phyloP scores from a whole-genome alignment of 1,140 invertebrate species.

The Diachasmimorpha longicaudata region DNA sequence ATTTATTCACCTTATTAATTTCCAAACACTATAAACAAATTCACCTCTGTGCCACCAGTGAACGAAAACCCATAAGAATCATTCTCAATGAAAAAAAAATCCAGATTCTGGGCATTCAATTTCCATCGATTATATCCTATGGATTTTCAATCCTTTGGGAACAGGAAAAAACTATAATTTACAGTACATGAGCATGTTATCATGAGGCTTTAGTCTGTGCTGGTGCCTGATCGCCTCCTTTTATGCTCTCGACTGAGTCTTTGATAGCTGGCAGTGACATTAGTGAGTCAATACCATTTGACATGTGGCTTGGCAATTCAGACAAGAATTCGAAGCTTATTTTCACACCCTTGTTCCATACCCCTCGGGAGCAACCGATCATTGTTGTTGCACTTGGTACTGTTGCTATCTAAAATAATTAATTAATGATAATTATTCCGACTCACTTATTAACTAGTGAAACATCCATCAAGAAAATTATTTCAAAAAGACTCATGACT shows the following conservation, averaged over 20 bases:
- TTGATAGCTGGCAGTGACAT: conserved; percentile 12
- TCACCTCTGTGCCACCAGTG: too few species aligned
- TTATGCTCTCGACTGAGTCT: not conserved
- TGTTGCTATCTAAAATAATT: conserved; percentile 13
- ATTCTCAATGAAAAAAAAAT: too few species aligned
- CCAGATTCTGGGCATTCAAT: too few species aligned
- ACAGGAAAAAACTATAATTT: too few species aligned
- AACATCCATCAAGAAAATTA: not conserved
- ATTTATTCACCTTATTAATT: too few species aligned
- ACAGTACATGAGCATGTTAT: not conserved
- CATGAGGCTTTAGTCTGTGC: not conserved
- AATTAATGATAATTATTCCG: not conserved
- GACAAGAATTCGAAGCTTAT: conserved; percentile 31
- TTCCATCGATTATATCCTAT: too few species aligned
- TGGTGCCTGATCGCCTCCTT: not conserved
- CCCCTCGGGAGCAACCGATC: conserved; percentile 12
- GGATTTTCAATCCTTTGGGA: too few species aligned
- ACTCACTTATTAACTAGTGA: not conserved
- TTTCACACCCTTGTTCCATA: conserved; percentile 35
- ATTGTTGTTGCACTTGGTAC: conserved; percentile 29
- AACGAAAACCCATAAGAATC: too few species aligned
- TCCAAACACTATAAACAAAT: too few species aligned
- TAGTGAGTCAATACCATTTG: conserved; percentile 31
- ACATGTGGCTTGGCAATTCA: conserved; percentile 31
- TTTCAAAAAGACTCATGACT: too few species aligned